phyloP scores from a whole-genome alignment of 2,888 invertebrate species.

The Nomada flava region DNA sequence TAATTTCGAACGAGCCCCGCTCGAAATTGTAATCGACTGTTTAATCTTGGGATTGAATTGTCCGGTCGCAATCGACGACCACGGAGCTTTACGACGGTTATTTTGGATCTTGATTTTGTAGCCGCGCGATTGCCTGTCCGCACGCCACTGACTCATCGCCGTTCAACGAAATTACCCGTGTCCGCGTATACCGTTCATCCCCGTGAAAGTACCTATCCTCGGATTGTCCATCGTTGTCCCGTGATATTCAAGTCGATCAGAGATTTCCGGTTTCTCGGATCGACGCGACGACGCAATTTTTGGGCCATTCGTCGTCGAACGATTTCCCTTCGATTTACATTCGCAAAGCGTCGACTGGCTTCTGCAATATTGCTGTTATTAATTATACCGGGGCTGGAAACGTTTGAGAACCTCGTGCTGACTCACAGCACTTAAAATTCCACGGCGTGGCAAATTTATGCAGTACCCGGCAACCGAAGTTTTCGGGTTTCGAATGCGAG shows the following conservation, averaged over 20 bases:
- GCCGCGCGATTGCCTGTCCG: conserved; percentile 30
- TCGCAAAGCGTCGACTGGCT: background rate
- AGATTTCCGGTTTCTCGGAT: background rate
- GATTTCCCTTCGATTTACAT: background rate
- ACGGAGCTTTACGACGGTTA: conserved; percentile 29
- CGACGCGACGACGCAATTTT: background rate
- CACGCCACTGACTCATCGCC: conserved; percentile 3
- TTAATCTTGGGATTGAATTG: conserved; percentile 58
- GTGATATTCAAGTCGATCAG: background rate
- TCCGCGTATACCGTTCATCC: background rate
- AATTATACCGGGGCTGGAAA: background rate
- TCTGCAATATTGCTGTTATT: too few species aligned
- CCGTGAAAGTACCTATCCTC: background rate
- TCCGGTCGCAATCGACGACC: conserved; percentile 31
- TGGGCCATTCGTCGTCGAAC: background rate
- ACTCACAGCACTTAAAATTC: background rate
- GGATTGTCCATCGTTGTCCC: background rate
- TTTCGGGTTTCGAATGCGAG: background rate
- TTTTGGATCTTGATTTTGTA: conserved; percentile 42
- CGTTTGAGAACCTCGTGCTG: too few species aligned
- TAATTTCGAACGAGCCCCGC: conserved; percentile 52
- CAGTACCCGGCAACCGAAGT: background rate
- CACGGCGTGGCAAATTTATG: background rate
- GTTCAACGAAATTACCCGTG: conserved; percentile 16
- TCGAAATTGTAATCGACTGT: conserved; percentile 53